Evolutionary conservation across 2,797 vertebrate genomes (phyloP), one percentile per base, ranked within the genome.

Genomic region (Syndactyla subalaris): DNA sequence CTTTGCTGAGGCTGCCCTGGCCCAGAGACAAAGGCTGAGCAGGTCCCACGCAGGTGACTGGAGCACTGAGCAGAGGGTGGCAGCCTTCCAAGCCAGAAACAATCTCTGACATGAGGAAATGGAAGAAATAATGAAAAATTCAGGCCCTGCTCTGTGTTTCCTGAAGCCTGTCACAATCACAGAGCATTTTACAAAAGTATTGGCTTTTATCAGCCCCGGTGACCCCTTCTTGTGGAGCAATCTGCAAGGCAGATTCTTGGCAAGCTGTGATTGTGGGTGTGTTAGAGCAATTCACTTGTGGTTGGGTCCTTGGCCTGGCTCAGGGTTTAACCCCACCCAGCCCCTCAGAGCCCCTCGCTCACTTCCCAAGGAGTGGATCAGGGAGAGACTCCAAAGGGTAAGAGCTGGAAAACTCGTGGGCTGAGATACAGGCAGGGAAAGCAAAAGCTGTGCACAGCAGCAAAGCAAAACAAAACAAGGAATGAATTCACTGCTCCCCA

Each of bases 81-180:
- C 86, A 87, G 81, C 66, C 9, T 83, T 89, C 77, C 84, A 79
- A 91, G 78, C 61, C 83, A 92, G 84, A 79, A 89, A 72, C 29
- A 49, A 39, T 83, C 67, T 76, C 65, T 91, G 78, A 89, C 65
- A 72, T 24, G 51, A 68, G 68, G 65, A 91, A 96, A 80, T 49
- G 36, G 72, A 92, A 82, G 43, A 71, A 85, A 41, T 57, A 1
- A 83, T 74, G 68, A 89, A 61, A 87, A 89, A 65, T 36, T 85
- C 65, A 92, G 41, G 41, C 63, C 30, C 14, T 87, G 24, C 21
- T 52, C n/a, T 58, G 59, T 46, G 45, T 57, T 73, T 92, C 70
- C 57, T 76, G 74, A 65, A 84, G 78, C 62, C 85, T 73, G 48
- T 49, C 36, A 29, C 1, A 4, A 49, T 61, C 45, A 67, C 77